phyloP scores from a whole-genome alignment of 2,797 vertebrate species.

The Phrynocephalus guinanensis region DNA sequence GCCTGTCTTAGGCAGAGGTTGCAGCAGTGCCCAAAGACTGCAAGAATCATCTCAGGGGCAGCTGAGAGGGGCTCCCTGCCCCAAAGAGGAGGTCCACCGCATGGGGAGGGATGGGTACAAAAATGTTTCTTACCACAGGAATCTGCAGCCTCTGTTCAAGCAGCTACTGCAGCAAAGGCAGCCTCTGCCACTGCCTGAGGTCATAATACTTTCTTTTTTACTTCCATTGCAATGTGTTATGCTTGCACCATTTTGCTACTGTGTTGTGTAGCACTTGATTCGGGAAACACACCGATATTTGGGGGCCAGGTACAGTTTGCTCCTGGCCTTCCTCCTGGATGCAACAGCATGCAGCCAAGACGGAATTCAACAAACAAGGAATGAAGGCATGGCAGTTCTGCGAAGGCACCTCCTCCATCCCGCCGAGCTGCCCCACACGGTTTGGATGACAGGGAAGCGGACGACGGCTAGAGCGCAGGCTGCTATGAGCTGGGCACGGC shows the following conservation, averaged over 20 bases:
- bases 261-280: neutral
- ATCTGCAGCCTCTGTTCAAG: no score
- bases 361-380: no score
- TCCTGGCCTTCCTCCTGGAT: no score
- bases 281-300: neutral
- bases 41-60: no score
- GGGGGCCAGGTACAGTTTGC: no score
- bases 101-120: no score
- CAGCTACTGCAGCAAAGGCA: neutral
- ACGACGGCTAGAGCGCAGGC: neutral
- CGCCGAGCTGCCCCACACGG: accelerated
- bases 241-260: no score
- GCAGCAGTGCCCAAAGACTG: no score
- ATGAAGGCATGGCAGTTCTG: neutral
- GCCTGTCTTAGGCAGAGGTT: neutral
- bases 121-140: no score
- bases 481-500: no score
- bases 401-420: neutral
- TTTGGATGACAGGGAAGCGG: neutral
- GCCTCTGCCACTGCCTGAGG: neutral
- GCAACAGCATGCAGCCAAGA: no score
- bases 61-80: neutral
- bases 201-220: neutral
- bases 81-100: no score
- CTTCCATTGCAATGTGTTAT: neutral